Evolutionary conservation across 2,113 vertebrate genomes (phyloP), one percentile per base, ranked within the genome.

Genomic region (Grus americana): DNA sequence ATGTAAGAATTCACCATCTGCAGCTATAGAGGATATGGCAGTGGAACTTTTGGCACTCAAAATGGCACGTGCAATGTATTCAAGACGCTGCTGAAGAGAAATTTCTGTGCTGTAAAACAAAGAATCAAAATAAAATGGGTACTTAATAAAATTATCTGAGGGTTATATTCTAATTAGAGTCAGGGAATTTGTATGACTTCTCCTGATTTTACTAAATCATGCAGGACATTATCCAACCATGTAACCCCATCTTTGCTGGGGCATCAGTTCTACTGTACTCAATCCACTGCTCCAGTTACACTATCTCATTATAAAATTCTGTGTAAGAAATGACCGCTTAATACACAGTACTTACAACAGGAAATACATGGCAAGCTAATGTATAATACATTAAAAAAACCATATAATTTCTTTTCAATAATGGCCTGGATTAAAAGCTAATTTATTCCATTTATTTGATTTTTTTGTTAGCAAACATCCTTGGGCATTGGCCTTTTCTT

Each of bases 1-100:
- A 67, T 99, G 99, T 32, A 99, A 98, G 90, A 99, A 99, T 98
- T 99, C 99, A 40, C 99, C 99, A 42, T 99, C 99, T 17, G 99
- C 98, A 42, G 99, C 99, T 96, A 99, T 98, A 16, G 99, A 98
- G 2, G 99, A 99, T 95, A 99, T 98, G 40, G 98, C 98, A 81
- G 99, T 99, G 54, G 99, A 99, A 79, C 99, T 99, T 98, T 99
- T 99, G 18, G 99, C 99, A 85, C 99, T 99, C 88, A 99, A 98
- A 96, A 99, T 99, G 92, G 99, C 99, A 88, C 99, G 98, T 40
- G 99, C 99, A 50, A 99, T 98, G 86, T 99, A 99, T 93, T 99
- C 99, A 79, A 99, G 96, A 88, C 99, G 98, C 97, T 99, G 99
- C 91, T 99, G 99, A 86, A 99, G 98, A 44, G 99, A 98, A 97